Evolutionary conservation across 2,113 vertebrate genomes (phyloP).

Genomic region (Pycnonotus jocosus): DNA sequence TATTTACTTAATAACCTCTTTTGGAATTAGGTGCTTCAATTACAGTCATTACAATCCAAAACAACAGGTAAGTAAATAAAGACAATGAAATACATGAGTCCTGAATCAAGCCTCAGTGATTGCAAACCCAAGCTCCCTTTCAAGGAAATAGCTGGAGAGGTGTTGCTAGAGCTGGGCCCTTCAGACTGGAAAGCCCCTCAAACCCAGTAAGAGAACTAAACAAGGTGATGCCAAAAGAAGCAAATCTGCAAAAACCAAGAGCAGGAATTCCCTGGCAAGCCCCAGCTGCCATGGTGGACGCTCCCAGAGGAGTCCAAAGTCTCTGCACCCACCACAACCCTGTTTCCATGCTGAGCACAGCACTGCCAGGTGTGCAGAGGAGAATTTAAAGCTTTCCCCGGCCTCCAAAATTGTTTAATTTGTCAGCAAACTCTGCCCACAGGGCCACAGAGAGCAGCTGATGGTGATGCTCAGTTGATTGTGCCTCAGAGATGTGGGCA

Average conservation of each 20-base stretch:
- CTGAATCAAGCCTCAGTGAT: not conserved
- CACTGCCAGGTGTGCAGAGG: not conserved
- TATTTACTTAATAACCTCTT: slow-evolving; percentile 59
- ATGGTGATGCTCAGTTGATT: too few species aligned
- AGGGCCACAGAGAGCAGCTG: rapidly evolving
- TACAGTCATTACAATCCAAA: slow-evolving; percentile 38
- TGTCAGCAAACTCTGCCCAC: too few species aligned
- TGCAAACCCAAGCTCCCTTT: not conserved
- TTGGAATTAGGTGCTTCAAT: slow-evolving; percentile 36
- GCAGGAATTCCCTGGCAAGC: not conserved
- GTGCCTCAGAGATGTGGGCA: rapidly evolving
- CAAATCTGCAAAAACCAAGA: not conserved
- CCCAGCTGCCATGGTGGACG: rapidly evolving
- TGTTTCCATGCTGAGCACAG: rapidly evolving
- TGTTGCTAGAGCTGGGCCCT: not conserved
- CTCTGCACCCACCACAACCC: rapidly evolving
- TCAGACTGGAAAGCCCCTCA: not conserved
- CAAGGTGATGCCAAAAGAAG: not conserved
- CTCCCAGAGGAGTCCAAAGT: not conserved
- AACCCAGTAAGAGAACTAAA: not conserved
- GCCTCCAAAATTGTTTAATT: not conserved
- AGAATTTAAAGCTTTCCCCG: not conserved
- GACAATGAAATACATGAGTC: not conserved
- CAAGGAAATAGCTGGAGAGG: not conserved
- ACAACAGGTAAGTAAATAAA: slow-evolving; percentile 49